These are phyloP conservation scores for Drosophila repletoides DNA, from an alignment of 1,140 invertebrate species.

Conservation along the genomic window DNA sequence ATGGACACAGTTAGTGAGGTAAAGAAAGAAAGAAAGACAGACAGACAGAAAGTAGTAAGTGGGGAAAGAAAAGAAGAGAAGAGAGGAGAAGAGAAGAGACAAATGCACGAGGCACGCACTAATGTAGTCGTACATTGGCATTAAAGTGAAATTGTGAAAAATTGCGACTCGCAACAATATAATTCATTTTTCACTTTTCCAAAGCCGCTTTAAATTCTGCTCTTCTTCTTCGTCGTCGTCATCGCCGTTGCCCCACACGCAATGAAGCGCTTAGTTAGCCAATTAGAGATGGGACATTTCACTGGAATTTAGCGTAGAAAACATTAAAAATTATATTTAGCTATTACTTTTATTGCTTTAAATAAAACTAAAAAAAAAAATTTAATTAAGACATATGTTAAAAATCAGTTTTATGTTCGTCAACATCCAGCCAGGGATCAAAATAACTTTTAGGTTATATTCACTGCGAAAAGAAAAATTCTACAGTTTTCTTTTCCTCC, in stretches of 20 bases:
- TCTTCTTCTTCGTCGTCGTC: not conserved
- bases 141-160: constrained; percentile 50
- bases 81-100: not conserved
- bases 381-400: too few species aligned
- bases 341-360: too few species aligned
- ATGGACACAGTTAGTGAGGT: constrained; percentile 10
- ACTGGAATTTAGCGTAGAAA: not conserved
- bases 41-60: not conserved
- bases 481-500: too few species aligned
- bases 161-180: constrained; percentile 33
- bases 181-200: constrained; percentile 47
- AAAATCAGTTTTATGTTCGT: too few species aligned
- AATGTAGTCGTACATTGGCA: constrained; percentile 41
- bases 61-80: not conserved
- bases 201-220: constrained; percentile 32
- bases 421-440: too few species aligned
- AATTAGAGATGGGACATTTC: constrained; percentile 34
- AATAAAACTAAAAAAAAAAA: too few species aligned
- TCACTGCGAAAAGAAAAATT: too few species aligned
- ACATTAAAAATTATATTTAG: too few species aligned
- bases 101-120: constrained; percentile 32
- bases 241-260: constrained; percentile 14
- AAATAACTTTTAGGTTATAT: too few species aligned
- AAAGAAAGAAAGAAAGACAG: not conserved
- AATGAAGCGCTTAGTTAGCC: constrained; percentile 17